Evolutionary conservation across 2,113 vertebrate species (phyloP).

Genomic region (Callionymus lyra): DNA sequence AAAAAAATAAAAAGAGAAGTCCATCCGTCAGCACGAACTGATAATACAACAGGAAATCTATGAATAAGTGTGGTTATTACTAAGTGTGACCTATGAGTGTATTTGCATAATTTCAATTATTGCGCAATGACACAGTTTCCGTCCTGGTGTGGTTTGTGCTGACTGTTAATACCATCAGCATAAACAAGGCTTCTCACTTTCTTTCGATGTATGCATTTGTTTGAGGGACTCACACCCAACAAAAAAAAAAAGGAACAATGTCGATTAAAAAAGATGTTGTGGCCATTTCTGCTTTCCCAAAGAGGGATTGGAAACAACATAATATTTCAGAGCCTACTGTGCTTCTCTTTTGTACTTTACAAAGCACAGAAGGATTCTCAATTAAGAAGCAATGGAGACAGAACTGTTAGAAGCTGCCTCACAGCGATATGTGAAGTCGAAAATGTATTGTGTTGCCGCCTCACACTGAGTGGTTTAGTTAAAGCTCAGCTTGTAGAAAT

Average conservation of each 20-base stretch:
- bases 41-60: slow-evolving; percentile 50
- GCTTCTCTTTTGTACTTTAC: no score
- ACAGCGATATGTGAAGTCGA: background rate
- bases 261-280: no score
- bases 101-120: slow-evolving; percentile 68
- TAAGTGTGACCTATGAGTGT: slow-evolving; percentile 40
- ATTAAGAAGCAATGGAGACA: no score
- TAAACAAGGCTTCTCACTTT: slow-evolving; percentile 51
- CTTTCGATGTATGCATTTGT: slow-evolving; percentile 29
- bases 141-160: slow-evolving; percentile 62
- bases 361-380: no score
- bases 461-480: no score
- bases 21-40: slow-evolving; percentile 32
- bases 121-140: slow-evolving; percentile 57
- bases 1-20: slow-evolving; percentile 20
- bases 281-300: no score
- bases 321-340: no score
- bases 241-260: no score
- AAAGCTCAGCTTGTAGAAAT: no score
- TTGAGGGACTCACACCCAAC: no score
- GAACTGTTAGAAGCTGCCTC: background rate
- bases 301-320: no score
- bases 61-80: slow-evolving; percentile 54
- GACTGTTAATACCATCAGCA: slow-evolving; percentile 62
- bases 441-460: background rate